These are phyloP conservation scores for Diploptera punctata DNA, from an alignment of 2,888 invertebrate genomes.

Conservation along the genomic window DNA sequence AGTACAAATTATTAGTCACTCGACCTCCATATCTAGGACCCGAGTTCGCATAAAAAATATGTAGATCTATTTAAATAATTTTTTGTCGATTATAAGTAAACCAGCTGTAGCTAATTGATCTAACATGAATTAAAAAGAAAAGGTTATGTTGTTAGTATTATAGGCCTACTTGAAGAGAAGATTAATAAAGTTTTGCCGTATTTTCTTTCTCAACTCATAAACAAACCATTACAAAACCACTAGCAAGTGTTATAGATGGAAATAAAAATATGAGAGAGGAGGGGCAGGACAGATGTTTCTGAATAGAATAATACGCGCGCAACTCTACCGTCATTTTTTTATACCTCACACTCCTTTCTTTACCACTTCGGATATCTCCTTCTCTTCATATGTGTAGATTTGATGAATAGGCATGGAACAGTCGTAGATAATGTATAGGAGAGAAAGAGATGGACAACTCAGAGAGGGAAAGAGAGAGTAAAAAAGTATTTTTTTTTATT, in stretches of 20 bases:
- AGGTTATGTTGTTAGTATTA: too few species aligned
- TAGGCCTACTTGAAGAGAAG: too few species aligned
- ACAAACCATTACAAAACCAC: slow-evolving; percentile 25
- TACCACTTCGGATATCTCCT: slow-evolving; percentile 19
- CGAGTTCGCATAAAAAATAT: too few species aligned
- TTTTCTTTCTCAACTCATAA: not conserved
- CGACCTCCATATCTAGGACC: too few species aligned
- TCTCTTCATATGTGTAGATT: slow-evolving; percentile 28
- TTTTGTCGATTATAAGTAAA: too few species aligned
- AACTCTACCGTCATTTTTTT: slow-evolving; percentile 13
- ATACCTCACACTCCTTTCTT: slow-evolving; percentile 2
- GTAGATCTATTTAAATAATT: too few species aligned
- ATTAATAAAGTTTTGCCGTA: too few species aligned
- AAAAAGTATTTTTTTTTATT: slow-evolving; percentile 18
- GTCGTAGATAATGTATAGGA: slow-evolving; percentile 23
- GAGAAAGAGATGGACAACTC: slow-evolving; percentile 29
- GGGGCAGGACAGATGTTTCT: slow-evolving; percentile 30
- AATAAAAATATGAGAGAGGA: slow-evolving; percentile 16
- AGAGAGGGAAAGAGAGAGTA: not conserved
- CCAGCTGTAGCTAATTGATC: too few species aligned
- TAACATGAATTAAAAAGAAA: too few species aligned
- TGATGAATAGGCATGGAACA: slow-evolving; percentile 36
- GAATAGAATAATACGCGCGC: slow-evolving; percentile 23
- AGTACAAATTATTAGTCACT: too few species aligned
- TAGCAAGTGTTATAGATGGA: slow-evolving; percentile 19